Conservation (phyloP, 1,140 invertebrate genomes). For the Micrasema minimum region DNA sequence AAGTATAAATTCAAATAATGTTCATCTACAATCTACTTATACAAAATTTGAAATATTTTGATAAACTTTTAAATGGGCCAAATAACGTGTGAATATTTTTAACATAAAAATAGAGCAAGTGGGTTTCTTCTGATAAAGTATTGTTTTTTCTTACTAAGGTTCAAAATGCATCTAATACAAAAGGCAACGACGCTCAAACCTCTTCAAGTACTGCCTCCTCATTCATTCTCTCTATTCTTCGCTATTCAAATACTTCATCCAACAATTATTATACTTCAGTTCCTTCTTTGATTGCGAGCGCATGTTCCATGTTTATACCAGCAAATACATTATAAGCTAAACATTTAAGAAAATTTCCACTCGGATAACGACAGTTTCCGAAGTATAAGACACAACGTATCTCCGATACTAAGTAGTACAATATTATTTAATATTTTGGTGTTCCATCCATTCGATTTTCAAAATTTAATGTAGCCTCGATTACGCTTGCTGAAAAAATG, state of each 20-base stretch:
- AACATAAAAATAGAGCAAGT: too few species aligned
- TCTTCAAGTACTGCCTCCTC: not conserved
- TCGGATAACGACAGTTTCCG: not conserved
- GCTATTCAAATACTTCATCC: not conserved
- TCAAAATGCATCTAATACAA: conserved; percentile 22
- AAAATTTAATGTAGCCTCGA: not conserved
- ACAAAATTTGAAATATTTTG: too few species aligned
- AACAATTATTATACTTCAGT: not conserved
- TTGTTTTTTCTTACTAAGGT: too few species aligned
- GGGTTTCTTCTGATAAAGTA: too few species aligned
- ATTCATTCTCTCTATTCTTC: not conserved
- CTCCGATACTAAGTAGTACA: too few species aligned
- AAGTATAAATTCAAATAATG: too few species aligned
- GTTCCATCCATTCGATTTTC: not conserved
- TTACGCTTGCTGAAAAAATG: not conserved
- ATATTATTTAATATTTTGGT: not conserved
- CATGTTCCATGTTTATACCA: conserved; percentile 22
- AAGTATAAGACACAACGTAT: not conserved
- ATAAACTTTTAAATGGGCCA: too few species aligned
- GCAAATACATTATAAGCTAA: conserved; percentile 8
- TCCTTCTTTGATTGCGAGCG: conserved; percentile 1
- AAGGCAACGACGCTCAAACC: conserved; percentile 33
- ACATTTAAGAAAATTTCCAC: conserved; percentile 16
- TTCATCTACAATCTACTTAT: too few species aligned
- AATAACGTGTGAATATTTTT: too few species aligned